Evolutionary conservation across 1,140 invertebrate genomes (phyloP), one percentile per base, ranked within the genome.

Genomic region (Latrodectus geometricus): DNA sequence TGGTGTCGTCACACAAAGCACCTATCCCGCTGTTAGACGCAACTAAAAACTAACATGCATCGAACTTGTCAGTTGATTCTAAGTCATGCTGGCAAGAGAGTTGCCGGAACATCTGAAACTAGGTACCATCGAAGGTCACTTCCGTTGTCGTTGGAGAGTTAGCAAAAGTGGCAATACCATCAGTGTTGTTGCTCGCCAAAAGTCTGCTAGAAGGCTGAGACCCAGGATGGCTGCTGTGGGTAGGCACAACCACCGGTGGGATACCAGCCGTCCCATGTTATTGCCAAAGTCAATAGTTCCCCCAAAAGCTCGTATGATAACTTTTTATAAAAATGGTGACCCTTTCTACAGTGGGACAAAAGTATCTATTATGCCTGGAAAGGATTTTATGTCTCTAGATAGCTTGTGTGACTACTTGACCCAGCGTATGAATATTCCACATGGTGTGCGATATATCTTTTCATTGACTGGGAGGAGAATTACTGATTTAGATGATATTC

Each of bases 291-390:
- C 85, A 0, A 87, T 87, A 11, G 85, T 87, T 5, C 85, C 85
- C 11, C 85, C 85, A 0, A 94, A 95, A 88, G 96, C 96, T 0
- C 92, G 89, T 77, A 92, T 96, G 35, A 95, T 98, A 61, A 95
- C 95, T 0, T 98, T 98, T 91, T 98, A 96, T 91, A 94, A 95
- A 90, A 99, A 98, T 93, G 97, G 97, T 8, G 97, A 98, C 91
- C 95, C 95, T 0, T 96, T 97, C 90, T 96, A 95, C 91, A 96
- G 96, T 66, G 96, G 96, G 0, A 93, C 97, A 21, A 96, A 97
- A 90, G 95, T 96, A 89, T 94, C 96, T 66, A 97, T 98, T 90
- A 96, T 96, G 88, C 95, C 96, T 7, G 95, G 96, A 1, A 93
- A 96, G 84, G 96, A 97, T 90, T 95, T 98, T 88, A 94, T 94